Evolutionary conservation across 2,113 vertebrate genomes (phyloP), one percentile per base, ranked within the genome.

Genomic region (Hoplias malabaricus): DNA sequence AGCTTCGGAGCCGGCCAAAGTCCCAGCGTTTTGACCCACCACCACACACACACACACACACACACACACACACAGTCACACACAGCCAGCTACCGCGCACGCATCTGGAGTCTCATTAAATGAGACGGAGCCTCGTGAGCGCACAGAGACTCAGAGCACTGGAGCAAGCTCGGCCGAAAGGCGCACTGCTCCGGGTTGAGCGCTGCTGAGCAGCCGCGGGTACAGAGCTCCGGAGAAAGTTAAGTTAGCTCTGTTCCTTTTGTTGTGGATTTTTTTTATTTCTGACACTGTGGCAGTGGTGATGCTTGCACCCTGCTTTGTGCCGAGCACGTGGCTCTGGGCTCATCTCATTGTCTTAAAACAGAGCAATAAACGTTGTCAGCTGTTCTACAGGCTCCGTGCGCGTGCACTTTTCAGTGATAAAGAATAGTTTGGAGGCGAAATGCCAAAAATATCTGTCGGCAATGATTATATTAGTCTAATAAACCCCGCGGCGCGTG

Each of bases 301-400:
- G 31, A 71, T 71, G 73, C 62, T 62, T 9, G 43, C 29, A 54
- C 69, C 86, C 38, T 80, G 76, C 86, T 85, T 80, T 80, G 80
- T 79, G 69, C 75, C 75, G 91, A 93, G 90, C 92, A 93, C 92
- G 91, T 93, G 92, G 91, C 87, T 90, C 83, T 87, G 82, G 81
- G 81, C 80, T 85, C 82, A 82, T 84, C 82, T 90, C 89, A 92
- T 92, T 92, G 92, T 93, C 83, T 88, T 53, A 21, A 61, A 80
- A 87, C 82, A 83, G 78, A 86, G 84, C 80, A 86, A 87, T 77
- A 88, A 72, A 77, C 56, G 65, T 72, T 73, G 73, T 86, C 82
- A 80, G 61, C 87, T 83, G 74, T 85, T 5, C 10, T 73, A 82
- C 81, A 63, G 6, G n/a, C 34, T 38, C 53, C 34, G 25, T 23